These are phyloP conservation scores for Scelioninae gen. 1 DNA, from an alignment of 2,888 invertebrate species.

Conservation along the genomic window DNA sequence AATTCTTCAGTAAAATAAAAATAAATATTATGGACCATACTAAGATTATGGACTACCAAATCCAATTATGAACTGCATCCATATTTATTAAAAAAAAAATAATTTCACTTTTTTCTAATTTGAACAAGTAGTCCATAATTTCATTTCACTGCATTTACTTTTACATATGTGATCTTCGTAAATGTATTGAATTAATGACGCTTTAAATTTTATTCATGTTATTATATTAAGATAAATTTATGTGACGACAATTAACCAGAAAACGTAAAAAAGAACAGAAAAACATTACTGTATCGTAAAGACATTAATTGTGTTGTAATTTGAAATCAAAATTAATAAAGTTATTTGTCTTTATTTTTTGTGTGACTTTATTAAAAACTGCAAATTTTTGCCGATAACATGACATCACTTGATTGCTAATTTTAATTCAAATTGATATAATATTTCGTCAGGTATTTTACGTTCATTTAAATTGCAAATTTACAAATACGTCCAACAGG, in stretches of 20 bases:
- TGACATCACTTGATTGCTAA: too few relatives aligned
- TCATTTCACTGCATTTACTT: background rate
- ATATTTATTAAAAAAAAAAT: background rate
- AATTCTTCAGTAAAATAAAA: too few relatives aligned
- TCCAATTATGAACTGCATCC: background rate
- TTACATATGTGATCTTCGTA: slow-evolving; percentile 9
- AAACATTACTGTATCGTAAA: slow-evolving; percentile 8
- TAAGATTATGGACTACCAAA: too few relatives aligned
- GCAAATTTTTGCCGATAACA: too few relatives aligned
- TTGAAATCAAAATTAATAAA: slow-evolving; percentile 26
- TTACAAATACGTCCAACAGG: too few relatives aligned
- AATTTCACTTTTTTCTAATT: background rate
- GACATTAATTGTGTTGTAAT: slow-evolving; percentile 28
- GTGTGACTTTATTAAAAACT: background rate
- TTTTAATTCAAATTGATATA: too few relatives aligned
- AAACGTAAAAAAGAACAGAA: too few relatives aligned
- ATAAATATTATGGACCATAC: too few relatives aligned
- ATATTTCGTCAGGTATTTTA: too few relatives aligned
- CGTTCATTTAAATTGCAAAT: too few relatives aligned
- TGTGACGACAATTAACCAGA: background rate
- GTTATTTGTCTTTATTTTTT: slow-evolving; percentile 1
- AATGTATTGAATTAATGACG: too few relatives aligned
- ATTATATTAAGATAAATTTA: slow-evolving; percentile 2
- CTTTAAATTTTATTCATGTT: background rate
- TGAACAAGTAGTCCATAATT: background rate